Evolutionary conservation across 2,113 vertebrate species (phyloP).

Genomic region (Romanogobio albipinnatus): DNA sequence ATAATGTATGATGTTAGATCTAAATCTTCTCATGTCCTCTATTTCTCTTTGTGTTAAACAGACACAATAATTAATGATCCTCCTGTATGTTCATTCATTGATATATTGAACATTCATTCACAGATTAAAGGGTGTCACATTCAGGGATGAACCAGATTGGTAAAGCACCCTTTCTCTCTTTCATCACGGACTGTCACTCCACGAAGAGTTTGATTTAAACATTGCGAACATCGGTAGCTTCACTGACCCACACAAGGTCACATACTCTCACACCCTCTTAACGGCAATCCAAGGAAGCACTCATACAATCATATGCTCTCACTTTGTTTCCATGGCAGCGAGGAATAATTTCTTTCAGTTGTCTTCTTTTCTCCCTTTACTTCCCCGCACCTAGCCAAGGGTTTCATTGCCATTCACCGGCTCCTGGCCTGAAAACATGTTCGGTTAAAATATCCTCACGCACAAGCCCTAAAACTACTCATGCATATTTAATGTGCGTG

Average conservation of each 20-base stretch:
- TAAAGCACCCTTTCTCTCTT: not conserved
- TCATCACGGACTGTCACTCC: not conserved
- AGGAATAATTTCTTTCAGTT: constrained; percentile 38
- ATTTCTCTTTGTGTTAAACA: not conserved
- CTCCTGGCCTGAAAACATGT: constrained; percentile 12
- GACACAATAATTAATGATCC: not conserved
- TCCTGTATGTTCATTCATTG: not conserved
- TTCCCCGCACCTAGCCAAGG: not conserved
- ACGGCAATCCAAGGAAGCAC: constrained; percentile 3
- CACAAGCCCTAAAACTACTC: constrained; percentile 20
- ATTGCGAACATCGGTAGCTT: not conserved
- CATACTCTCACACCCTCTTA: constrained; percentile 1
- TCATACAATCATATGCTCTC: not conserved
- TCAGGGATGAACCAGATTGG: not conserved
- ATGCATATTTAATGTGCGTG: constrained; percentile 6
- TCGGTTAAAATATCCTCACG: constrained; percentile 1
- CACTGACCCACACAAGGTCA: constrained; percentile 14
- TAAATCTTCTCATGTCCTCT: not conserved
- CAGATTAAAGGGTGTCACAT: not conserved
- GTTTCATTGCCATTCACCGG: constrained; percentile 5
- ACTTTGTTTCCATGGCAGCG: constrained; percentile 49
- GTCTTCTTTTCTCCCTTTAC: constrained; percentile 15
- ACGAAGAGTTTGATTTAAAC: constrained; percentile 13
- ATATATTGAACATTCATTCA: not conserved
- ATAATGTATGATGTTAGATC: not conserved